Evolutionary conservation across 2,113 vertebrate genomes (phyloP).

Genomic region (Gadus chalcogrammus): DNA sequence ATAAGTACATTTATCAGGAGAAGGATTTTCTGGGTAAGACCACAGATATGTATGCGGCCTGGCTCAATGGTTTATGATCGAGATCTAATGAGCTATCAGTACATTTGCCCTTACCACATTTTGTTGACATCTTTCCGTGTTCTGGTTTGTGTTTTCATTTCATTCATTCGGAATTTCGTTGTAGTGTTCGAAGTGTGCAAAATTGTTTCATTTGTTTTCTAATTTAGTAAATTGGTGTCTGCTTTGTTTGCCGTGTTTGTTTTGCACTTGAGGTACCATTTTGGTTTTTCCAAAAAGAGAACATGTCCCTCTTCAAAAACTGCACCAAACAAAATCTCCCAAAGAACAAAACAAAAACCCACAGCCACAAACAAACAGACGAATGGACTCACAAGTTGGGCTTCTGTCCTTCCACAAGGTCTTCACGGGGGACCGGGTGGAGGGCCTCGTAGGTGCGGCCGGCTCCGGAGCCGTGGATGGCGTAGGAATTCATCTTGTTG

Average conservation of each 20-base stretch:
- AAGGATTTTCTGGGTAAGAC: too few species aligned
- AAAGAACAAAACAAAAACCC: neutral
- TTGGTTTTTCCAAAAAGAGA: neutral
- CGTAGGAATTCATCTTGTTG: slow-evolving; percentile 77
- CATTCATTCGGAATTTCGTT: too few species aligned
- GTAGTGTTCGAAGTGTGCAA: too few species aligned
- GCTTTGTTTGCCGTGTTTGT: neutral
- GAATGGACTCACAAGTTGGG: slow-evolving; percentile 70
- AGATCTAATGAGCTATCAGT: too few species aligned
- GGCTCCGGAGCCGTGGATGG: slow-evolving; percentile 68
- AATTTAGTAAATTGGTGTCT: neutral
- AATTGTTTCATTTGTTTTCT: too few species aligned
- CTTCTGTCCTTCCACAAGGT: slow-evolving; percentile 55
- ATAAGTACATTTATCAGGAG: too few species aligned
- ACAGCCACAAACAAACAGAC: too few species aligned
- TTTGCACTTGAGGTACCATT: neutral
- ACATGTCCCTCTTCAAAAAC: neutral
- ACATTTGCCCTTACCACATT: too few species aligned
- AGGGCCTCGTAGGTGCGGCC: slow-evolving; percentile 68
- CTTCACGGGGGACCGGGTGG: slow-evolving; percentile 64
- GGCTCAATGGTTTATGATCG: too few species aligned
- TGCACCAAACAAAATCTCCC: neutral
- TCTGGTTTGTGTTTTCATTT: too few species aligned
- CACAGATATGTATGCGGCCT: too few species aligned
- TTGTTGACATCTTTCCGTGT: too few species aligned